Evolutionary conservation across 2,888 invertebrate species (phyloP), one percentile per base, ranked within the genome.

Genomic region (Dolichomitus sp.): DNA sequence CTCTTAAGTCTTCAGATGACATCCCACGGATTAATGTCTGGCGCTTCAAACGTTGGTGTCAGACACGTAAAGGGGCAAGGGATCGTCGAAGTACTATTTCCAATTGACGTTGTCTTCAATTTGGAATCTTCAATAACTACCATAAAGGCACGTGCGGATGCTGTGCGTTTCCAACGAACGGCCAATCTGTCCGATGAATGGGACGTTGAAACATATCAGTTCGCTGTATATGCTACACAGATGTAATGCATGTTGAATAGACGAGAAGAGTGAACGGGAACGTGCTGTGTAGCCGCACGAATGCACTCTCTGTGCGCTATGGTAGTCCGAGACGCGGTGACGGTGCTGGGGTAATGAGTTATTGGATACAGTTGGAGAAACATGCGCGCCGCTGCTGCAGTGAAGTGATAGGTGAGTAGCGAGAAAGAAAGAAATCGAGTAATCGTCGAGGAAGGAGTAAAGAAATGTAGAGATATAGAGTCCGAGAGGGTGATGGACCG

Each of bases 401-500:
- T 17, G 57, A 65, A 61, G 57, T 42, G 73, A 73, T 72, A 9
- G 19, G 2, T 63, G 80, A 23, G 14, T 7, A 80, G 61, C 11
- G 27, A 61, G 19, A 40, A 42, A 33, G 17, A 61, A 48, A 52
- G 23, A 65, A 17, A 57, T 14, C 11, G 40, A 37, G 42, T 1
- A 5, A 27, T 2, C 0, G 30, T 12, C 23, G 14, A 14, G n/a
- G 30, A 57, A 4, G 5, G n/a, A 7, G 40, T 30, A 45, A 23
- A 37, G 52, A 54, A 37, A 61, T 19, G 40, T 33, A 50, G 30
- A 37, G 48, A 50, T 45, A 42, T 11, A 66, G 50, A 80, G 78
- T 63, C 74, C 70, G 59, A 63, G 52, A 72, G 81, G 84, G 66
- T 86, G 87, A 88, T 85, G 86, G 86, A 87, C 87, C 87, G 86